These are phyloP conservation scores for Lasioglossum pauxillum DNA, from an alignment of 2,888 invertebrate genomes.

Conservation along the genomic window DNA sequence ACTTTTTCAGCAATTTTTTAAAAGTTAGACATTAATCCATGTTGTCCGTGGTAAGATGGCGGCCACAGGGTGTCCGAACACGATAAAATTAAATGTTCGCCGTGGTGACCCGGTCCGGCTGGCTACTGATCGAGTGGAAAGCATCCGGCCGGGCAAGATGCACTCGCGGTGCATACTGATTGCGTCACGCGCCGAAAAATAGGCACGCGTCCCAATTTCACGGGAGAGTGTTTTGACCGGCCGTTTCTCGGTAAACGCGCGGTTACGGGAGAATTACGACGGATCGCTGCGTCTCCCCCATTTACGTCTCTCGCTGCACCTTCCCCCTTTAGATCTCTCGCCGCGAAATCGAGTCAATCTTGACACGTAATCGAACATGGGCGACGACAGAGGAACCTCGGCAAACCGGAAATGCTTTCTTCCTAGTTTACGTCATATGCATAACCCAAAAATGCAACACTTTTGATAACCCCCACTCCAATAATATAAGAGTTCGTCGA, in stretches of 20 bases:
- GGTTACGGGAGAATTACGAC: background rate
- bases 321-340: background rate
- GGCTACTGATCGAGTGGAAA: slow-evolving; percentile 47
- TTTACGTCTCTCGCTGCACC: background rate
- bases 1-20: too few species aligned
- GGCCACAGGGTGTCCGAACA: slow-evolving; percentile 21
- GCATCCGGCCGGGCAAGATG: slow-evolving; percentile 48
- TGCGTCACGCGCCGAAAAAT: slow-evolving; percentile 68
- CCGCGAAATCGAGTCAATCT: background rate
- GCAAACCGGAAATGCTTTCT: background rate
- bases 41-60: background rate
- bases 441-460: background rate
- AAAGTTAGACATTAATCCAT: too few species aligned
- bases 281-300: background rate
- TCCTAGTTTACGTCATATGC: background rate
- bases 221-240: slow-evolving; percentile 50
- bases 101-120: slow-evolving; percentile 43
- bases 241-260: slow-evolving; percentile 48
- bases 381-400: background rate
- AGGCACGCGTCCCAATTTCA: slow-evolving; percentile 74
- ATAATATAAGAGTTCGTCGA: background rate
- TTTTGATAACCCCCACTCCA: background rate
- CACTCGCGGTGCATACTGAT: slow-evolving; percentile 56
- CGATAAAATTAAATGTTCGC: slow-evolving; percentile 63
- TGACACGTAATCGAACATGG: background rate